Conservation (phyloP, 1,140 invertebrate species). For the Drosophila kanapiae region DNA sequence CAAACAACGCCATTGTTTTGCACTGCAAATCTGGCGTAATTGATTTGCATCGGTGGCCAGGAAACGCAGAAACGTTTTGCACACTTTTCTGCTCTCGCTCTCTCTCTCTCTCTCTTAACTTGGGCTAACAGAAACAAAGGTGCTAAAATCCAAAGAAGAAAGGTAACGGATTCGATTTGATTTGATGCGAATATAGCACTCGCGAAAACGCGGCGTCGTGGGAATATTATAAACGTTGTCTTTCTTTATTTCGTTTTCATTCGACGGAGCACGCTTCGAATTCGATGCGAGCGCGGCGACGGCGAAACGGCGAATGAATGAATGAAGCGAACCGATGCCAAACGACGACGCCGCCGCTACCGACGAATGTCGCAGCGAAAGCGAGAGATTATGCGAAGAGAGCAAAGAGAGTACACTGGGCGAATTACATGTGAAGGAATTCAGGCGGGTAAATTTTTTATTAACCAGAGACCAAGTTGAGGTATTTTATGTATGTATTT, state of each 20-base stretch:
- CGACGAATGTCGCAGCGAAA: constrained; percentile 8
- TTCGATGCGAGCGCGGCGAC: constrained; percentile 40
- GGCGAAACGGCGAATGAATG: constrained; percentile 45
- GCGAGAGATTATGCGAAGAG: constrained; percentile 8
- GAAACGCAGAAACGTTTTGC: constrained; percentile 26
- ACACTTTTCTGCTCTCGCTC: neutral
- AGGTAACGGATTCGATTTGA: constrained; percentile 5
- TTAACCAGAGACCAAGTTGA: too few relatives aligned
- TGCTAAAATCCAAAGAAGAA: constrained; percentile 24
- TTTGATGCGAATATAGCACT: constrained; percentile 11
- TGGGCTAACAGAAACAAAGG: neutral
- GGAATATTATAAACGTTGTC: constrained; percentile 10
- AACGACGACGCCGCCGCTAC: constrained; percentile 8
- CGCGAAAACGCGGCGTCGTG: constrained; percentile 27
- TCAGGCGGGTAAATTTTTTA: too few relatives aligned
- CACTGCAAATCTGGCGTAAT: constrained; percentile 66
- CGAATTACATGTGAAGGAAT: too few relatives aligned
- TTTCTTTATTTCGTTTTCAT: constrained; percentile 27
- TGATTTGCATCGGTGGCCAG: constrained; percentile 54
- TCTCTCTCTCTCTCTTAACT: neutral
- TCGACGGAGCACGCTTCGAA: constrained; percentile 25
- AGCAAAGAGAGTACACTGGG: neutral
- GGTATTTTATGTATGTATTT: too few relatives aligned
- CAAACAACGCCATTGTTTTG: constrained; percentile 75
- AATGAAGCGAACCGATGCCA: constrained; percentile 29